phyloP scores from a whole-genome alignment of 2,888 invertebrate genomes.

The Phengaris arion region DNA sequence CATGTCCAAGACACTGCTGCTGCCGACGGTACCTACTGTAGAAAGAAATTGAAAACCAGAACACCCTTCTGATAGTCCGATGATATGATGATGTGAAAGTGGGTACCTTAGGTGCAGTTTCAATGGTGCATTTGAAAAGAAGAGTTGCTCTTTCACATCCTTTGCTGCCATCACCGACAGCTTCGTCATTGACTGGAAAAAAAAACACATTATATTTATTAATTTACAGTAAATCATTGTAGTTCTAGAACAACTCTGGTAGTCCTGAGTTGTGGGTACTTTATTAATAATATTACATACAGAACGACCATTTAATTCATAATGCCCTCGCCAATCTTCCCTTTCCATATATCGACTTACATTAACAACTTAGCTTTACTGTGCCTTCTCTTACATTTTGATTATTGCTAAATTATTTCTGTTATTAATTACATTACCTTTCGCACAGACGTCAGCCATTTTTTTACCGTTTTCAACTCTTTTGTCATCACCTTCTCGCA shows the following conservation, averaged over 20 bases:
- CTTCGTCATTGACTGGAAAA: constrained; percentile 27
- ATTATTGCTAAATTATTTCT: not conserved
- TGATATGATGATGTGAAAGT: not conserved
- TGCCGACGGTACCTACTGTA: too few species aligned
- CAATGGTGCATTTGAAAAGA: constrained; percentile 52
- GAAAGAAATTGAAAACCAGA: too few species aligned
- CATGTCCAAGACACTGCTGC: too few species aligned
- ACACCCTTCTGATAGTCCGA: too few species aligned
- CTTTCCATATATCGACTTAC: too few species aligned
- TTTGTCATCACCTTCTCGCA: constrained; percentile 60
- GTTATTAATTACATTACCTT: constrained; percentile 47
- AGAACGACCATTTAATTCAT: too few species aligned
- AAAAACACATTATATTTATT: too few species aligned
- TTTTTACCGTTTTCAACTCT: constrained; percentile 57
- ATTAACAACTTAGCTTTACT: not conserved
- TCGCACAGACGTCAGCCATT: constrained; percentile 57
- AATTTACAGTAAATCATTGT: too few species aligned
- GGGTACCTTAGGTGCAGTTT: constrained; percentile 50
- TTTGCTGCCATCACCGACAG: constrained; percentile 50
- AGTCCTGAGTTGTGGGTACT: too few species aligned
- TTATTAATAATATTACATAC: too few species aligned
- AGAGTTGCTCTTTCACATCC: constrained; percentile 61
- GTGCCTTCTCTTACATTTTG: not conserved
- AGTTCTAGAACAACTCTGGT: too few species aligned
- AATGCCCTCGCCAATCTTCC: too few species aligned